These are phyloP conservation scores for Avahi laniger DNA, from an alignment of 2,797 vertebrate genomes.

Conservation along the genomic window DNA sequence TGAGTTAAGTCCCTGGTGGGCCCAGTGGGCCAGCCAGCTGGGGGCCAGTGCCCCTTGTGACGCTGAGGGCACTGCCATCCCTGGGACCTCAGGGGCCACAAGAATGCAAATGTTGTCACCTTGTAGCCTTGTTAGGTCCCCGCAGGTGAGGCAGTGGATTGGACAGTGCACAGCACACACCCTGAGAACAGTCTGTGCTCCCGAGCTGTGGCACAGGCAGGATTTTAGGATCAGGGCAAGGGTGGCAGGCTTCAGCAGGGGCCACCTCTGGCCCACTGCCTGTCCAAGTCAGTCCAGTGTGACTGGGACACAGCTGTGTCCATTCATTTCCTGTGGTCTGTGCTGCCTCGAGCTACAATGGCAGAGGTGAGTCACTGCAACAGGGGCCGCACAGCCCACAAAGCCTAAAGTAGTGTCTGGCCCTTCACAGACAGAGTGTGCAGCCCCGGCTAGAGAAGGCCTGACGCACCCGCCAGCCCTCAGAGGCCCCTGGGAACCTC, in stretches of 20 bases:
- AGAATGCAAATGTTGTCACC: not conserved
- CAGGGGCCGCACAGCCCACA: rapidly evolving
- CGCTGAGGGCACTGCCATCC: not conserved
- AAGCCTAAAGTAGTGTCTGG: not conserved
- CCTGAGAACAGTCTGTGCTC: not conserved
- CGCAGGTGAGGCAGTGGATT: not conserved
- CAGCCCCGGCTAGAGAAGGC: not conserved
- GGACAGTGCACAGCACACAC: not conserved
- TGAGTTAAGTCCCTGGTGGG: not conserved
- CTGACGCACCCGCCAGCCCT: not conserved
- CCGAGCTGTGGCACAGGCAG: not conserved
- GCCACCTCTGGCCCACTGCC: not conserved
- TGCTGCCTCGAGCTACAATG: too few relatives aligned
- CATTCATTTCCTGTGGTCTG: not conserved
- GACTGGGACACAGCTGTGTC: rapidly evolving
- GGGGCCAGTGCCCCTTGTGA: not conserved
- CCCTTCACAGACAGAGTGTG: not conserved
- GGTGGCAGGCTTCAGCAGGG: not conserved
- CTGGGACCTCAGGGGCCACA: rapidly evolving
- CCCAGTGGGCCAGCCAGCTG: not conserved
- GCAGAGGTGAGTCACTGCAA: not conserved
- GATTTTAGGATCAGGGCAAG: not conserved
- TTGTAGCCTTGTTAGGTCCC: not conserved
- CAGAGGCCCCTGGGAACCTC: rapidly evolving
- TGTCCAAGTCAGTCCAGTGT: too few relatives aligned